phyloP scores from a whole-genome alignment of 92 coral and sea anemone genomes.

The Anthopleura xanthogrammica region DNA sequence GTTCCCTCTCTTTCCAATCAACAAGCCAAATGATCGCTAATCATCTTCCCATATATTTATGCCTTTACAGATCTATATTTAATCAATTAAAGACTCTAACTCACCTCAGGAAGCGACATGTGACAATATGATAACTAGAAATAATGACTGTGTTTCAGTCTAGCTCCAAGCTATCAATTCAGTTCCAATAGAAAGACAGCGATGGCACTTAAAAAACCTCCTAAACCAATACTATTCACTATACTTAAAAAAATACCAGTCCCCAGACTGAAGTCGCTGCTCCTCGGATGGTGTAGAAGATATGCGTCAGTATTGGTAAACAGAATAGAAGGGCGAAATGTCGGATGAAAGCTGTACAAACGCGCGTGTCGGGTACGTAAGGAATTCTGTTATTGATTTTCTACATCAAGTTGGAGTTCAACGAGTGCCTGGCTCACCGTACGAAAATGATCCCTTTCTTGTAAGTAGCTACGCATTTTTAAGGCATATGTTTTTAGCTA shows the following conservation, averaged over 20 bases:
- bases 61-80: no score
- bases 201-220: not conserved
- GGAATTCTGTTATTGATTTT: constrained; percentile 14
- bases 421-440: not conserved
- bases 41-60: no score
- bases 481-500: no score
- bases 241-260: not conserved
- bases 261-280: not conserved
- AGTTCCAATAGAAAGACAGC: not conserved
- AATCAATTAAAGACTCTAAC: no score
- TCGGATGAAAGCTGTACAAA: not conserved
- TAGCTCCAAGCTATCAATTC: no score
- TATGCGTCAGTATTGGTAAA: not conserved
- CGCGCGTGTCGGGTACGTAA: not conserved
- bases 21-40: no score
- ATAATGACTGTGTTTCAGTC: no score
- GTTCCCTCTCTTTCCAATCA: no score
- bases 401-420: constrained; percentile 12
- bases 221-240: not conserved
- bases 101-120: no score
- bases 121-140: no score
- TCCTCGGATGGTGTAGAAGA: not conserved
- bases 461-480: not conserved
- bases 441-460: constrained; percentile 5
- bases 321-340: not conserved